Evolutionary conservation across 2,888 invertebrate genomes (phyloP).

Genomic region (Drosophila greeni): DNA sequence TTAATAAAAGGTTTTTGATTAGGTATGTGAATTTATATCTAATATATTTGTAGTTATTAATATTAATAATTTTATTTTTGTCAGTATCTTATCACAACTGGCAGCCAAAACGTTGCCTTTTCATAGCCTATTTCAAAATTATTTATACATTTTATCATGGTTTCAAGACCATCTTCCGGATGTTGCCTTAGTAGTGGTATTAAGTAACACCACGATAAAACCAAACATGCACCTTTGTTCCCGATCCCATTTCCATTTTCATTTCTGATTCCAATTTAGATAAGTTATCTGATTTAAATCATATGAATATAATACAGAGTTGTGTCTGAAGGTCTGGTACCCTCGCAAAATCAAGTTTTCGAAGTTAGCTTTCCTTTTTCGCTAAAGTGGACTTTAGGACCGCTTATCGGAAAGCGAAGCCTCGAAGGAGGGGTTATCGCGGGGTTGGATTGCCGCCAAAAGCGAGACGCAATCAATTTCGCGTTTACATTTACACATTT

Average conservation of each 20-base stretch:
- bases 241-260: background rate
- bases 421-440: constrained; percentile 19
- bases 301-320: background rate
- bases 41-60: background rate
- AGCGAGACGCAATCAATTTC: constrained; percentile 31
- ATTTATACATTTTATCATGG: background rate
- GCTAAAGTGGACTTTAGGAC: constrained; percentile 18
- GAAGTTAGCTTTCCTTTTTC: background rate
- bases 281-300: constrained; percentile 7
- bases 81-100: background rate
- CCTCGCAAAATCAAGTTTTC: background rate
- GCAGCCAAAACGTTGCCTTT: background rate
- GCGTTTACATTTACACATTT: constrained; percentile 21
- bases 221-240: background rate
- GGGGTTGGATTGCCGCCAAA: constrained; percentile 31
- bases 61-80: background rate
- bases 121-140: background rate
- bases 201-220: background rate
- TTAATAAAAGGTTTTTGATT: background rate
- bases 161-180: background rate
- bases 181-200: background rate
- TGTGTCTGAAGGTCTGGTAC: background rate
- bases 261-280: constrained; percentile 5
- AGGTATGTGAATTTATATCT: background rate
- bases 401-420: constrained; percentile 21